Evolutionary conservation across 2,888 invertebrate genomes (phyloP), one percentile per base, ranked within the genome.

Genomic region (Pyrocoelia pectoralis): DNA sequence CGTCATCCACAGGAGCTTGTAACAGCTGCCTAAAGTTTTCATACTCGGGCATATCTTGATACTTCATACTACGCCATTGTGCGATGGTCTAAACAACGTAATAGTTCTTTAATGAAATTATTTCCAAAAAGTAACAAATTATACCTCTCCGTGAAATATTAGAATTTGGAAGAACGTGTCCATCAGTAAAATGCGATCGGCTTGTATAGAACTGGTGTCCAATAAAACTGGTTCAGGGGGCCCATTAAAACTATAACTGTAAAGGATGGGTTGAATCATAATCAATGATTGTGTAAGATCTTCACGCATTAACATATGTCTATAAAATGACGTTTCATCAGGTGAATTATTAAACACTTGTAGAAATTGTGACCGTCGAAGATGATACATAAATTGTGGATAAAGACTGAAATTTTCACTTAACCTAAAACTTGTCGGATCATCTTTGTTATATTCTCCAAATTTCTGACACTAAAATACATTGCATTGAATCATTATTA

Each of bases 331-430:
- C 10, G 98, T 99, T 84, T 99, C 99, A 82, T 99, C 99, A 0
- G 99, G 99, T 40, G 97, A 98, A 85, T 99, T 99, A 84, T 99
- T 99, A 84, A 99, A 99, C 48, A 99, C 98, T 86, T 98, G 98
- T 69, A 99, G 86, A 84, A 99, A 99, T 83, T 98, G 99, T 18
- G 98, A 99, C 71, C 99, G 88, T 43, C 99, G 87, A 75, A 99
- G 84, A 79, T 99, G 99, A 83, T 98, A 99, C 98, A 99, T 98
- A 82, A 99, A 99, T 83, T 99, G 99, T 43, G 99, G 99, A 84
- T 98, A 99, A 61, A 99, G 84, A 63, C 96, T 95, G 83, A 99
- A 99, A 83, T 97, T 98, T 79, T 98, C 98, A 1, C 94, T 90
- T 64, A 99, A 87, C 53, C 97, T 88, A 85, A 99, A 99, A 70